Conservation (phyloP, 2,797 vertebrate species). For the Tolypeutes matacus region DNA sequence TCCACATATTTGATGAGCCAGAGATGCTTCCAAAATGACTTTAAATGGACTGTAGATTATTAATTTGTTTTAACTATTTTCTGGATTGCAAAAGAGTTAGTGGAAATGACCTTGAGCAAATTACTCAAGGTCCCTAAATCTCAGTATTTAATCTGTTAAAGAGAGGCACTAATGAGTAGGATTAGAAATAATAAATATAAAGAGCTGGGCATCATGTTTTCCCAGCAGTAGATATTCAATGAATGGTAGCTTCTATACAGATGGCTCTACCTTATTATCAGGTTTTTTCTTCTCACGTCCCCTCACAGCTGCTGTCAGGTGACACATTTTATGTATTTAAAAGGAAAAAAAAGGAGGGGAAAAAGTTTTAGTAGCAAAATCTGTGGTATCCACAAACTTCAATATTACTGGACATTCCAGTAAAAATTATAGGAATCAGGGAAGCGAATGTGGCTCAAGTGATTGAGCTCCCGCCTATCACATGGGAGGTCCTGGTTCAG, state of each 20-base stretch:
- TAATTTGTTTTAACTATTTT: neutral
- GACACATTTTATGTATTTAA: neutral
- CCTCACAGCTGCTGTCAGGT: neutral
- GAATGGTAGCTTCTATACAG: neutral
- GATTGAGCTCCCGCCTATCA: too few species aligned
- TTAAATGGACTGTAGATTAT: neutral
- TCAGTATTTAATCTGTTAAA: neutral
- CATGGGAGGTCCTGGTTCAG: too few species aligned
- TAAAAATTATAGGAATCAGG: neutral
- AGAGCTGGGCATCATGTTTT: neutral
- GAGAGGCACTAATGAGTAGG: neutral
- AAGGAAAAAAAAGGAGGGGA: neutral
- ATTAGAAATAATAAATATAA: neutral
- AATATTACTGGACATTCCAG: neutral
- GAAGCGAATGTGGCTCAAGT: too few species aligned
- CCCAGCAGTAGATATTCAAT: neutral
- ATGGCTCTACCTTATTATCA: neutral
- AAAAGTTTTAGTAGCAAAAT: conserved; percentile 7
- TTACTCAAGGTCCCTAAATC: neutral
- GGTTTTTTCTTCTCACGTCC: neutral
- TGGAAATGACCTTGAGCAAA: neutral
- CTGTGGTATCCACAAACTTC: neutral
- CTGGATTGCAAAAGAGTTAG: neutral
- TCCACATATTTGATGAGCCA: neutral
- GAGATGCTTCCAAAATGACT: neutral